These are phyloP conservation scores for Podilymbus podiceps DNA, from an alignment of 2,113 vertebrate genomes.

Conservation along the genomic window DNA sequence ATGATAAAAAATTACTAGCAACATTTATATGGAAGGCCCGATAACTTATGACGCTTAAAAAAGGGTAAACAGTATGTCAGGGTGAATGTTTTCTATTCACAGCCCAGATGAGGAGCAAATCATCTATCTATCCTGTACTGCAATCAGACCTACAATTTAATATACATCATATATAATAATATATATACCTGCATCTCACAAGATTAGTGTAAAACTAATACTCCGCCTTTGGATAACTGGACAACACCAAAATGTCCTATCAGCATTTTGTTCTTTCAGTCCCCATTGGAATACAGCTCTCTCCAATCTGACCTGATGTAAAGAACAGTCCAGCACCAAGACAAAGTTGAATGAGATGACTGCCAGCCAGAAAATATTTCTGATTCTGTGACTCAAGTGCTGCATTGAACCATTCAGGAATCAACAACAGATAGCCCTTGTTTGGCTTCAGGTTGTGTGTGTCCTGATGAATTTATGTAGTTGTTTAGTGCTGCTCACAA, in stretches of 20 bases:
- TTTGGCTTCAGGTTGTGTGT: background rate
- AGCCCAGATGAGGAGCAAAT: background rate
- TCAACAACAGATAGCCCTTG: background rate
- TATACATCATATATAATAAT: background rate
- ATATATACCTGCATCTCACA: background rate
- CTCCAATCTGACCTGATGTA: background rate
- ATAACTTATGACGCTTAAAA: background rate
- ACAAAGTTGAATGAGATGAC: background rate
- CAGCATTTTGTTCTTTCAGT: background rate
- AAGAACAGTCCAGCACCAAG: background rate
- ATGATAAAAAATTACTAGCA: background rate
- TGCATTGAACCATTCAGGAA: background rate
- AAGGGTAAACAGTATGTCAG: background rate
- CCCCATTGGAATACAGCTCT: background rate
- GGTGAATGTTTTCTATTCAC: background rate
- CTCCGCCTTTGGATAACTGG: background rate
- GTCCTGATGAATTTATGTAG: background rate
- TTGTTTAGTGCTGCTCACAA: background rate
- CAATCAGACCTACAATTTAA: background rate
- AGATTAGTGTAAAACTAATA: background rate
- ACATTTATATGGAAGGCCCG: background rate
- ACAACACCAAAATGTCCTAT: background rate
- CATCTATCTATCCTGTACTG: background rate
- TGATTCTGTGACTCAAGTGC: background rate
- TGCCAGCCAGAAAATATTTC: background rate